phyloP scores from a whole-genome alignment of 2,113 vertebrate species.

The Raja brachyura region DNA sequence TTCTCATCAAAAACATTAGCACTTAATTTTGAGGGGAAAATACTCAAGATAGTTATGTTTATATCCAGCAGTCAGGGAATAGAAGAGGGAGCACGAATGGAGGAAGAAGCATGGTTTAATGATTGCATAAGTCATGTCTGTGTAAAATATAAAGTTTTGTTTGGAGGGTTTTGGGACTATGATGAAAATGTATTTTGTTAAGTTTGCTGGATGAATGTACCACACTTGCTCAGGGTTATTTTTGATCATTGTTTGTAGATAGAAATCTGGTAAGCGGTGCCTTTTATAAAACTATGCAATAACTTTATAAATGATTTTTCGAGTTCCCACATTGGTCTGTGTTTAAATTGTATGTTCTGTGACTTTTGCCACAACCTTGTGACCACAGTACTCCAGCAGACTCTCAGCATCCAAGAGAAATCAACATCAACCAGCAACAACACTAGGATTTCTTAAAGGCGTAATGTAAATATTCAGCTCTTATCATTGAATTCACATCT shows the following conservation, averaged over 20 bases:
- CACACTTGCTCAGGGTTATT: slow-evolving; percentile 19
- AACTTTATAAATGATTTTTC: slow-evolving; percentile 20
- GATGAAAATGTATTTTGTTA: not conserved
- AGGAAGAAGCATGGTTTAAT: not conserved
- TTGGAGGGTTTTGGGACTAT: not conserved
- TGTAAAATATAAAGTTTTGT: slow-evolving; percentile 1
- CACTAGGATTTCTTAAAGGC: not conserved
- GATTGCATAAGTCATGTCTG: not conserved
- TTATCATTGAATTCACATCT: not conserved
- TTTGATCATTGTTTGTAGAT: slow-evolving; percentile 28
- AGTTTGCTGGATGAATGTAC: slow-evolving; percentile 13
- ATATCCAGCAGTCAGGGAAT: not conserved
- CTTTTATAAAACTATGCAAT: slow-evolving; percentile 37
- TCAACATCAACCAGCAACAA: no score
- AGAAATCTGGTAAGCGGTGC: slow-evolving; percentile 5
- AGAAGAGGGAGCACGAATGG: not conserved
- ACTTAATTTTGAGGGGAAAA: not conserved
- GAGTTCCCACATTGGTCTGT: not conserved
- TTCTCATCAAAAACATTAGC: not conserved
- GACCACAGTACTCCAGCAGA: no score
- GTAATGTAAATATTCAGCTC: not conserved
- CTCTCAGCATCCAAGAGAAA: not conserved
- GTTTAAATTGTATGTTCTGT: not conserved
- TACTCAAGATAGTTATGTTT: not conserved
- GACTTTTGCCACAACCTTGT: not conserved